Percentiles rank a stretch among this genome's conserved stretches.
Evolutionary conservation across 2,797 vertebrate species (phyloP).

Genomic region (Cynopterus sphinx): DNA sequence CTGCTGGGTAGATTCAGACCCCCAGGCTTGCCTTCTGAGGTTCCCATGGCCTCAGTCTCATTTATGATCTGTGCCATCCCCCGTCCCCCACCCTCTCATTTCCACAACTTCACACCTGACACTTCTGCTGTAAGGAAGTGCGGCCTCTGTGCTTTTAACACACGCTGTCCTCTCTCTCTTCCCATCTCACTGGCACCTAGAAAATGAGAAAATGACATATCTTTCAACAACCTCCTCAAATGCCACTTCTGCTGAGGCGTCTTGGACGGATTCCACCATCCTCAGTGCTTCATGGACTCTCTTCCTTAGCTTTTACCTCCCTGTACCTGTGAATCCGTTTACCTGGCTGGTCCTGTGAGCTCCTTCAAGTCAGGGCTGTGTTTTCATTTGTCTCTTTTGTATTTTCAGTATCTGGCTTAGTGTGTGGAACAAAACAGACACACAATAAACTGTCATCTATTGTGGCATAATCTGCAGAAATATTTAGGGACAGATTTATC

Average conservation of each 20-base stretch:
- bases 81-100: fast-evolving
- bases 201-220: background rate
- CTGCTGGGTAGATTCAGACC: background rate
- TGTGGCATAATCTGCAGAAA: background rate
- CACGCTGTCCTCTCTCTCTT: background rate
- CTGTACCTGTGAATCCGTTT: background rate
- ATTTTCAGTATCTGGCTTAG: background rate
- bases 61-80: background rate
- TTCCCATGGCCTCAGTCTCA: background rate
- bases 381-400: background rate
- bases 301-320: background rate
- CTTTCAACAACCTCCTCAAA: background rate
- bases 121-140: background rate
- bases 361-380: background rate
- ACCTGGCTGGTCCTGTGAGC: background rate
- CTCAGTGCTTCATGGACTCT: background rate
- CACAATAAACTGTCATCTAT: background rate
- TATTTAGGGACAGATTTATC: background rate
- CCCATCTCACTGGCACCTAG: background rate
- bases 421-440: background rate
- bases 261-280: background rate
- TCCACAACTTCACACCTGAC: background rate
- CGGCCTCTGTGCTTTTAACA: background rate
- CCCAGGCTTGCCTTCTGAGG: background rate
- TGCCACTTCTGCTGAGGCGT: background rate